A percentile compares a stretch with the other conserved stretches of the same genome.
These are phyloP conservation scores for Corynorhinus townsendii DNA, from an alignment of 2,113 vertebrate genomes.

Conservation along the genomic window DNA sequence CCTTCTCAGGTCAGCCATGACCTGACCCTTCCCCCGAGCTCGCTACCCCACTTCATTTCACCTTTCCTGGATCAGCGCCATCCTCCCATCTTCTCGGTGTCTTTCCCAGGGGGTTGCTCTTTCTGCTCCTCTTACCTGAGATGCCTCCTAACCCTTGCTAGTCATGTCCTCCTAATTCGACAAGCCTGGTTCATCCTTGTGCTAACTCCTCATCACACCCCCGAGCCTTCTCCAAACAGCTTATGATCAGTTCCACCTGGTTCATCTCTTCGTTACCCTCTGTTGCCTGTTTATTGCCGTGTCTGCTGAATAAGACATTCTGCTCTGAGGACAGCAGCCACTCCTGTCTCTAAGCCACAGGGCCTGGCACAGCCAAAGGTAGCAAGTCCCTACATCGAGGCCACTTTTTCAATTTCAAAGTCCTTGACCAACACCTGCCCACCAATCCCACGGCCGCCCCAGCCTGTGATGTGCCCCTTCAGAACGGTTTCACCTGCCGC, in stretches of 20 bases:
- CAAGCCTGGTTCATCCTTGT: not conserved
- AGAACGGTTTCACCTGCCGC: not conserved
- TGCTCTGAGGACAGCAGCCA: not conserved
- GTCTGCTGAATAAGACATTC: not conserved
- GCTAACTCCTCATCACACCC: too few species aligned
- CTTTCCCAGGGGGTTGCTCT: accelerated
- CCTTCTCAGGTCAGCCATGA: not conserved
- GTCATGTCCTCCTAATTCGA: accelerated
- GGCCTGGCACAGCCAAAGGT: not conserved
- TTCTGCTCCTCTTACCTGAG: not conserved
- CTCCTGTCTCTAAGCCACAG: not conserved
- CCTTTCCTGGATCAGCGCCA: too few species aligned
- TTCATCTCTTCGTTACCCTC: not conserved
- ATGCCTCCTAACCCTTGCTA: accelerated
- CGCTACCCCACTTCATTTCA: accelerated
- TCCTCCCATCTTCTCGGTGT: not conserved
- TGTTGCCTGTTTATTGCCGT: not conserved
- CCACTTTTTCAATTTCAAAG: not conserved
- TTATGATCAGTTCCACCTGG: accelerated
- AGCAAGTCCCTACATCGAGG: not conserved
- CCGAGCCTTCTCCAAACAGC: not conserved
- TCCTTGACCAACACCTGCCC: not conserved
- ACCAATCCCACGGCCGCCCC: accelerated
- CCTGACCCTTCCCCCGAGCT: accelerated
- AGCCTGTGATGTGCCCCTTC: not conserved